Base-by-base conservation (phyloP, 1,140 invertebrate species). In the Schlechtendalia chinensis region DNA sequence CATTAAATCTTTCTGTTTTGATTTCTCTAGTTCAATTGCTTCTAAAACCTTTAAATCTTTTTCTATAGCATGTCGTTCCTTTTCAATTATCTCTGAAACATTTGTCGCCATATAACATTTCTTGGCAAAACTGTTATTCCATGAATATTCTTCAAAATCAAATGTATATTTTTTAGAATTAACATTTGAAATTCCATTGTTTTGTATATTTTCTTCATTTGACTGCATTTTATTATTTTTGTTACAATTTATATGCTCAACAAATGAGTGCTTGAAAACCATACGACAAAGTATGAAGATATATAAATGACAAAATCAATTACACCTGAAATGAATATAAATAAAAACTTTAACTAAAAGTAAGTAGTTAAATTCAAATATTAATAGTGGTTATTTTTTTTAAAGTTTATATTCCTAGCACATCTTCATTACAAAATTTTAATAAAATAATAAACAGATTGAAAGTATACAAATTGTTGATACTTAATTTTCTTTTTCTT, bases 21-120 rank as follows among this genome's bases (percentile, higher is more conserved):
- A 72, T 54, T 2, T 72, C 50, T 72, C 69, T 17, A 29, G 0
- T 29, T 54, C 5, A 72, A 72, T 53, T 54, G 24, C 50, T 53
- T 72, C 17, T 72, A 72, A 72, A 54, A 72, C 22, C 27, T 53
- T 72, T 72, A 72, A 72, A 72, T 72, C 69, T 54, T 72, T 54
- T 54, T 54, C 69, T 29, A 72, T 54, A 19, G 29, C 53, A n/a
- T 29, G 14, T 72, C 69, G 69, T 72, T 72, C 69, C 5, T 29
- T 29, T 54, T 72, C 69, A 14, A 72, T 72, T 54, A 19, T 4
- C 0, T 54, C 12, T 3, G n/a, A 6, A 2, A 47, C 47, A 53
- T 54, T 54, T n/a, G n/a, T 29, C 5, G 47, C 27, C 17, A 72
- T 29, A n/a, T 11, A 6, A 32, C 8, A 14, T 29, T 29, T 29